phyloP scores from a whole-genome alignment of 2,888 invertebrate genomes.

The Lasioglossum oenotherae region DNA sequence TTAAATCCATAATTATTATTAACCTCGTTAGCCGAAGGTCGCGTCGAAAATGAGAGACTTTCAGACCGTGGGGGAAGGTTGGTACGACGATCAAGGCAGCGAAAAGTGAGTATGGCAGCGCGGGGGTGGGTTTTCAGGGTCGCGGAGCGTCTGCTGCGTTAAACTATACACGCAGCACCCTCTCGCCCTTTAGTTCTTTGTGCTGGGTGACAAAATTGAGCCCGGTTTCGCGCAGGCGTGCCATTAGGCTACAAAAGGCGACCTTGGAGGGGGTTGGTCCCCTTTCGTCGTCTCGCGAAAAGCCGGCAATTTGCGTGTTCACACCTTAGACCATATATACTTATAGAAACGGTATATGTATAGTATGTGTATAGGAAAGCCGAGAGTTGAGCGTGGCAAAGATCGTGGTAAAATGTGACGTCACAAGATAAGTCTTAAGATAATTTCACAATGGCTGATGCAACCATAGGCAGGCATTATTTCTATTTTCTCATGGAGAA shows the following conservation, averaged over 20 bases:
- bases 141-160: conserved; percentile 56
- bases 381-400: too few relatives aligned
- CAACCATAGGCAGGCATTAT: too few relatives aligned
- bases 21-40: conserved; percentile 59
- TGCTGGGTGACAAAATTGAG: conserved; percentile 70
- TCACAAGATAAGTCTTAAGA: too few relatives aligned
- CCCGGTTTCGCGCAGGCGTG: conserved; percentile 68
- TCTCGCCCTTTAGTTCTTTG: conserved; percentile 66
- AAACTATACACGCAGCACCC: conserved; percentile 61
- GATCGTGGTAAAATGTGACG: too few relatives aligned
- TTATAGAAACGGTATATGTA: too few relatives aligned
- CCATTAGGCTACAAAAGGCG: conserved; percentile 63
- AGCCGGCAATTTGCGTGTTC: background rate
- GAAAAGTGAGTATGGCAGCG: conserved; percentile 41
- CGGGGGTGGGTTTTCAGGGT: conserved; percentile 53
- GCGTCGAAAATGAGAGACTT: conserved; percentile 58
- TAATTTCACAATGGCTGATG: too few relatives aligned
- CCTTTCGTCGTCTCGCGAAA: background rate
- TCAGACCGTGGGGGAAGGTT: background rate
- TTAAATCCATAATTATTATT: conserved; percentile 67
- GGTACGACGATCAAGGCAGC: conserved; percentile 5
- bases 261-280: conserved; percentile 27
- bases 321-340: too few relatives aligned
- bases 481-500: too few relatives aligned
- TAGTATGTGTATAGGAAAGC: too few relatives aligned